Evolutionary conservation across 2,888 invertebrate genomes (phyloP), one percentile per base, ranked within the genome.

Genomic region (Lasioglossum zephyrum): DNA sequence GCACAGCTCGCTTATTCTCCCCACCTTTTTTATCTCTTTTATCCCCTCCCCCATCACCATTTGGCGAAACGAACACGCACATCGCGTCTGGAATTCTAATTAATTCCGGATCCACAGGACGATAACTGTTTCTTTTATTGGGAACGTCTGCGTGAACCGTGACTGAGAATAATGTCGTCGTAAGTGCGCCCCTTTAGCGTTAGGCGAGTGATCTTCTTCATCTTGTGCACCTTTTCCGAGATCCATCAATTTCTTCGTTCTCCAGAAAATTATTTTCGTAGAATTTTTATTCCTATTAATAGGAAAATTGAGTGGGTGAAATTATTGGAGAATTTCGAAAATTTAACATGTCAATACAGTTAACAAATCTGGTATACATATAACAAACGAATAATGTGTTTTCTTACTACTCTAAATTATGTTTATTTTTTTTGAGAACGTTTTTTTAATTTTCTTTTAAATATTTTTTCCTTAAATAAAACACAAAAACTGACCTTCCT

Each of bases 61-160:
- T 31, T 63, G 26, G 63, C 26, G 63, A 70, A 53, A 76, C 77
- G 70, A 82, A 79, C 83, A 83, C 72, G 83, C 82, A 69, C 80
- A 18, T 18, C 75, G 57, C 72, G 77, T 18, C 63, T 49, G 83
- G 87, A 86, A 86, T 87, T 86, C 87, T 84, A 87, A 87, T 87
- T 87, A 86, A 87, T 86, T 81, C 83, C 85, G 86, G 80, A 80
- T 84, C 80, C 80, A 70, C 49, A 57, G 57, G 26, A 53, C 78
- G 86, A 81, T 81, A 75, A 73, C 73, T 76, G 82, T 77, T 79
- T 66, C 79, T 74, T 81, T 82, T 73, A 77, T 73, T 81, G 60
- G 44, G 16, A 57, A 66, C 70, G 73, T 53, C 76, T 57, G n/a
- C 39, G 26, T 78, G 57, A 69, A 49, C 70, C 72, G 53, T 36